Evolutionary conservation across 2,113 vertebrate species (phyloP), one percentile per base, ranked within the genome.

Genomic region (Pseudorectes ferrugineus): DNA sequence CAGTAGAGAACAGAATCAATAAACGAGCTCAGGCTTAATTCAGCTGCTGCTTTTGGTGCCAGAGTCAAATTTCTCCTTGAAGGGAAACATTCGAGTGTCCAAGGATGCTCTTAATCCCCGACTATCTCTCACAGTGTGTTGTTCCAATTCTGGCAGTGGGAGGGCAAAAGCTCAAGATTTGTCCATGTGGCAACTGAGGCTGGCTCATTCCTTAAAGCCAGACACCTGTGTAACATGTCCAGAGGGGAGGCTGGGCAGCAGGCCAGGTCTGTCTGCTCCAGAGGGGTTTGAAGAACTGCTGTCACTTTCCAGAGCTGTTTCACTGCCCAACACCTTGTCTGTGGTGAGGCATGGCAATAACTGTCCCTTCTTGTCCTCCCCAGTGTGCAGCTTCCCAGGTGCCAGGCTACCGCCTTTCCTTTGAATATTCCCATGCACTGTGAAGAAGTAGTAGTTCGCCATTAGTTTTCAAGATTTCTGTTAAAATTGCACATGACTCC

Each of bases 21-120:
- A 38, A 54, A 57, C 10, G 31, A 68, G 49, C 51, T 76, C 23
- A 22, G 23, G 42, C 29, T 83, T 43, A 57, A 52, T 66, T 82
- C 48, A 85, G n/a, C 22, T 81, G 49, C 84, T 72, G 29, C 15
- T 59, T 73, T 73, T 63, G 61, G 26, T 68, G 49, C n/a, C 68
- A 26, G n/a, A 45, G 29, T 46, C 26, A 87, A 10, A 48, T 59
- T 51, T 62, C 33, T 67, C 35, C 17, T n/a, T 9, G 8, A 76
- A 42, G 22, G 29, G 55, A 33, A 76, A 66, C 6, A 35, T 9
- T 10, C 0, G 0, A n/a, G 21, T n/a, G 28, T 29, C 18, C 29
- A 22, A 68, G 31, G 38, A 77, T 63, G 48, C 46, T 74, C 7
- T 36, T 48, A 26, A 36, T 28, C 31, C 59, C 18, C 5, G 10